Evolutionary conservation across 92 coral and sea anemone species (phyloP), one percentile per base, ranked within the genome.

Genomic region (Blastomussa wellsi): DNA sequence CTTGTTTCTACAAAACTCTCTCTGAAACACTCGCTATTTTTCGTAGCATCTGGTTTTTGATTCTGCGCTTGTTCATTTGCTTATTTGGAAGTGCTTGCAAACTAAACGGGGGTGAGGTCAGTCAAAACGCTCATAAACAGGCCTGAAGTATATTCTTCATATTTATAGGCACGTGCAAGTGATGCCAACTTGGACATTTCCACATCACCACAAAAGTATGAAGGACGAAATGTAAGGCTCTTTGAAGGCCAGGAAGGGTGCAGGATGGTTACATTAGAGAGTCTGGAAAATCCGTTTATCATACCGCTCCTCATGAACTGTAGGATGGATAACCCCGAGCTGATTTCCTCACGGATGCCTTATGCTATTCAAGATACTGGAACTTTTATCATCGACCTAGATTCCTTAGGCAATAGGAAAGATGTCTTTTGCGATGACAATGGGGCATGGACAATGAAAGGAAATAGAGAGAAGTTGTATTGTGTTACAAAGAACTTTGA

Each of bases 271-370:
- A 78, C 41, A 29, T 48, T 88, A 6, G 80, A 83, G 38, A 80
- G 82, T 49, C 53, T 70, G 12, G 88, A 90, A 66, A 90, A 86
- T 48, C 92, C 87, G 35, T 86, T 81, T 55, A 77, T 90, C 39
- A 80, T 85, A 41, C 89, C 84, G 31, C 74, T 89, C 38, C 81
- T 89, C 64, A 73, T 89, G 84, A 89, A 89, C 83, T 81, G 86
- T 39, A 49, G 64, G 75, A 72, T 41, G 66, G 91, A 90, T 57
- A 86, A 90, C 71, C 64, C 68, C 10, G 86, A 89, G 60, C 33
- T 90, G 87, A 82, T 86, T 74, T 79, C 84, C 36, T 62, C 87
- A 67, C 79, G 44, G 41, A 44, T 89, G 60, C 89, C 89, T 31
- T 69, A 19, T 53, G 73, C 69, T 26, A 67, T 89, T 44, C 74